Conservation (phyloP, 92 coral and sea anemone species). For the Diadumene lineata region DNA sequence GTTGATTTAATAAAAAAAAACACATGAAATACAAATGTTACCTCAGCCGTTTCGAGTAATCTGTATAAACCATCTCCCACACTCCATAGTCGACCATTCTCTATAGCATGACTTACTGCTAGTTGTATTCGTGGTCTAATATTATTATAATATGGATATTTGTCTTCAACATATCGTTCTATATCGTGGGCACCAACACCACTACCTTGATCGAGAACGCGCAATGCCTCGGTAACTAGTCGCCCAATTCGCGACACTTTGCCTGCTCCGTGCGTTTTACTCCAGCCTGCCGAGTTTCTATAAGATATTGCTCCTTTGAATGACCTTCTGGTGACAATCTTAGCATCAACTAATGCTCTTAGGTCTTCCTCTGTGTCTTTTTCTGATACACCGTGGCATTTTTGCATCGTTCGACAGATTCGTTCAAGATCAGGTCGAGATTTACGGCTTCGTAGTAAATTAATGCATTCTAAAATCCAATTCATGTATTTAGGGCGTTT, state of each 20-base stretch:
- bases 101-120: slow-evolving; percentile 85
- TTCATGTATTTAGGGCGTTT: slow-evolving; percentile 95
- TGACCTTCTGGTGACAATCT: slow-evolving; percentile 90
- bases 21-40: not conserved
- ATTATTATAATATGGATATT: slow-evolving; percentile 94
- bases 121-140: slow-evolving; percentile 88
- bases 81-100: slow-evolving; percentile 90
- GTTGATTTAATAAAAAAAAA: too few species aligned
- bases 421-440: slow-evolving; percentile 99
- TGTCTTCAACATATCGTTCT: slow-evolving; percentile 82
- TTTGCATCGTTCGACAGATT: slow-evolving; percentile 96
- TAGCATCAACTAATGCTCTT: slow-evolving; percentile 84
- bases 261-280: slow-evolving; percentile 74
- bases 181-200: slow-evolving; percentile 88
- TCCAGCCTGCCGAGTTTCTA: slow-evolving; percentile 93
- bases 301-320: slow-evolving; percentile 98
- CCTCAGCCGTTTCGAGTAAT: slow-evolving; percentile 90
- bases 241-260: slow-evolving; percentile 90
- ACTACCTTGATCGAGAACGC: slow-evolving; percentile 90
- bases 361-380: slow-evolving; percentile 92
- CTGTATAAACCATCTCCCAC: slow-evolving; percentile 91
- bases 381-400: slow-evolving; percentile 95
- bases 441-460: slow-evolving; percentile 96
- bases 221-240: slow-evolving; percentile 97
- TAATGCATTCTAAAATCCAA: slow-evolving; percentile 99